Evolutionary conservation across 2,797 vertebrate genomes (phyloP).

Genomic region (Neosilurus hyrtlii): DNA sequence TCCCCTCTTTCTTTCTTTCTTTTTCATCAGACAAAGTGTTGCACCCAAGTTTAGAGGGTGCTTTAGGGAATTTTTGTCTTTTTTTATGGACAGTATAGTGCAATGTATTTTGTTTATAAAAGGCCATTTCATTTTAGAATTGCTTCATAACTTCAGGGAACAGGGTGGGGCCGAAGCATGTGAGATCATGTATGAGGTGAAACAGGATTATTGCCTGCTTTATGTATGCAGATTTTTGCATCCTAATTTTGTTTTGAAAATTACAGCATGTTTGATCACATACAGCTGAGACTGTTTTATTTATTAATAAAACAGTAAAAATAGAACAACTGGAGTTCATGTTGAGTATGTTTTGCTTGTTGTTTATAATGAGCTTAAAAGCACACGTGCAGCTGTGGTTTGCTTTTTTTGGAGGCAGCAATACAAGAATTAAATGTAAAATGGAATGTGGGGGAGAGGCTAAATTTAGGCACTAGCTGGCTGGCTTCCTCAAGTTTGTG

Average conservation of each 20-base stretch:
- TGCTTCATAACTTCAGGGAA: slow-evolving; percentile 63
- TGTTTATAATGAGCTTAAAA: slow-evolving; percentile 46
- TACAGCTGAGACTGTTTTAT: not conserved
- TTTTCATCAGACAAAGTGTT: slow-evolving; percentile 99
- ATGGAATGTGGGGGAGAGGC: slow-evolving; percentile 78
- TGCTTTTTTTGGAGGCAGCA: slow-evolving; percentile 58
- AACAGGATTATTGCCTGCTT: slow-evolving; percentile 22
- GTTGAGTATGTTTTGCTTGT: slow-evolving; percentile 1
- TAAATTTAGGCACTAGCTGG: slow-evolving; percentile 97
- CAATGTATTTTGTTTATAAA: slow-evolving; percentile 89
- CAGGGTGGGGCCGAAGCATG: slow-evolving; percentile 37
- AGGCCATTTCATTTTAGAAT: slow-evolving; percentile 76
- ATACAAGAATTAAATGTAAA: slow-evolving; percentile 65
- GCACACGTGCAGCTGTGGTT: slow-evolving; percentile 44
- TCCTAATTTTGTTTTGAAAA: not conserved
- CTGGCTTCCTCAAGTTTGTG: slow-evolving; percentile 97
- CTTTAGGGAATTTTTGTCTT: slow-evolving; percentile 67
- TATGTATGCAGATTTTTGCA: not conserved
- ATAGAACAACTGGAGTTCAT: not conserved
- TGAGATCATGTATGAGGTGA: slow-evolving; percentile 35
- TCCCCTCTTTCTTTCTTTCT: slow-evolving; percentile 63
- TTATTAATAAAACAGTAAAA: slow-evolving; percentile 4
- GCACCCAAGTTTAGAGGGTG: slow-evolving; percentile 97
- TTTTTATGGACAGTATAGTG: slow-evolving; percentile 87
- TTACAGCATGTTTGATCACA: not conserved